Base-by-base conservation (phyloP, 2,888 invertebrate genomes). In the Drosophila fulvimacula region DNA sequence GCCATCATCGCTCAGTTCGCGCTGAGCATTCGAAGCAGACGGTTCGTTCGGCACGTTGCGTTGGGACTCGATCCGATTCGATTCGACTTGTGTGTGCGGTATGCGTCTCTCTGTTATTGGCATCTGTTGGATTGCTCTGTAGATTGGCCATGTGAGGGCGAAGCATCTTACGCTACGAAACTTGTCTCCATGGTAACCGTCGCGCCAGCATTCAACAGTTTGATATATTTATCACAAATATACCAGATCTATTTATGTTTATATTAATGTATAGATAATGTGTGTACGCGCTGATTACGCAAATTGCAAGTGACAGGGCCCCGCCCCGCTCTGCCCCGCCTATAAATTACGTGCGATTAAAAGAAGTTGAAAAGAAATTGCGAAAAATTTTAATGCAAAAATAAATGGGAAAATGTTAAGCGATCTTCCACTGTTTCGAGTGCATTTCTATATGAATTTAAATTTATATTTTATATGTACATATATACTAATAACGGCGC, bases 301-400 rank as follows among this genome's bases (percentile, higher is more conserved):
- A 66, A 81, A 81, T 79, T 68, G 53, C 69, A 74, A 75, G 79
- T 88, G 86, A 76, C 75, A 81, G n/a, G n/a, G 56, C 34, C 44
- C 46, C 41, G 36, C 36, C 38, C 39, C 44, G 7, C 6, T 15
- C 24, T 2, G 21, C 4, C 9, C 13, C 27, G 44, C 27, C 44
- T 5, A 42, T 46, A 57, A 67, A 21, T 44, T 41, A 17, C 39
- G 61, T 52, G 63, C 15, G 38, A 24, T 15, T n/a, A n/a, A 41
- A 41, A 6, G 34, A 44, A 36, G 34, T 53, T 53, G 17, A 49
- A 34, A 36, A 59, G 30, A 62, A 68, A 44, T 58, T 44, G 46
- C 13, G 0, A 17, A 46, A 46, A 42, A 66, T 34, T 42, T 48
- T 6, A 24, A 24, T 24, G 10, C 41, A 32, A 15, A 49, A 19